Base-by-base conservation (phyloP, 2,888 invertebrate species). In the Eupithecia tripunctaria region DNA sequence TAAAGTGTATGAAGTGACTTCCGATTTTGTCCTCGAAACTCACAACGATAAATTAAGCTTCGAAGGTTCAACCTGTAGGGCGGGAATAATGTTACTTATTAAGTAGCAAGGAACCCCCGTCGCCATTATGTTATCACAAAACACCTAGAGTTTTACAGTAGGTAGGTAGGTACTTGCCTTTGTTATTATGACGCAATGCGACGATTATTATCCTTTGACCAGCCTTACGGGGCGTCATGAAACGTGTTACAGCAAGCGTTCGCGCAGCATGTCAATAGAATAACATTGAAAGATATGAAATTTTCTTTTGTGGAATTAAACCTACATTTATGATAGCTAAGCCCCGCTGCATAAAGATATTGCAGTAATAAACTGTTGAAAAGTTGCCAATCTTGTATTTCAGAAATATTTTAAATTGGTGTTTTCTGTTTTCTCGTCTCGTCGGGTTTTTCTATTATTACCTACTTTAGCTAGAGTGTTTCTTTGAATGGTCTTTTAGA, bases 41-140 rank as follows among this genome's bases (percentile, higher is more conserved):
- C 59, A 60, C 32, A 21, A 41, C 67, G 41, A 70, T 70, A 70
- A 67, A 70, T 70, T 73, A 56, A n/a, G 29, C 32, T 43, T 70
- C 67, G 62, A 70, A 32, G 36, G 36, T 29, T 32, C 38, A 15
- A 38, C 67, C 68, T 65, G 65, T 65, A 36, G 43, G 70, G 67
- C 47, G 64, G 59, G 64, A 68, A 65, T 60, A 70, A 70, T 59
- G 71, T 71, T 65, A 70, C 73, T 69, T 66, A 62, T 51, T 70
- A 67, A 70, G 73, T 64, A 64, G 70, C 73, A 70, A 67, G 67
- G 70, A 64, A 43, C 59, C 51, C 66, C 56, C 62, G 27, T 12
- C 67, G 32, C 68, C 60, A 74, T 71, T 74, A 68, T 73, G 25
- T 67, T 73, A 67, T 73, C 56, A 70, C 67, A 59, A 70, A 32